A percentile compares a stretch with the other conserved stretches of the same genome.
Evolutionary conservation across 2,888 invertebrate genomes (phyloP).

Genomic region (Scaptomyza parva): DNA sequence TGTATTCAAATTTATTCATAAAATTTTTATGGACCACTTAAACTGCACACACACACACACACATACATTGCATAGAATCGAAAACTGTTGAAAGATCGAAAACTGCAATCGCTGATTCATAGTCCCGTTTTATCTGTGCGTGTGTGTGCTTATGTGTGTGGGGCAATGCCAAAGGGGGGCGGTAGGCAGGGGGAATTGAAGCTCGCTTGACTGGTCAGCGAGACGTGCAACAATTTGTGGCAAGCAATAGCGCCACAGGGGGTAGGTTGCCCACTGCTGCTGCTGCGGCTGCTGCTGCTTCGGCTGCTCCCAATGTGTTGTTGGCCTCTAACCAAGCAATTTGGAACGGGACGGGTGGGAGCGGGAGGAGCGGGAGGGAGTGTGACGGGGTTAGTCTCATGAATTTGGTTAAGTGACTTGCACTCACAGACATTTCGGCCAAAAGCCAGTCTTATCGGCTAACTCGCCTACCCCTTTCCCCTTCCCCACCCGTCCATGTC

Average conservation of each 20-base stretch:
- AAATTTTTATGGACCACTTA: background rate
- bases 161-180: slow-evolving; percentile 26
- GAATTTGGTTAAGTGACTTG: slow-evolving; percentile 30
- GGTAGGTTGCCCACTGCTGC: background rate
- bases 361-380: too few relatives aligned
- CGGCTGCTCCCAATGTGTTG: slow-evolving; percentile 24
- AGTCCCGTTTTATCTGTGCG: slow-evolving; percentile 43
- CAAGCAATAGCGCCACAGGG: slow-evolving; percentile 65
- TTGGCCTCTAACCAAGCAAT: slow-evolving; percentile 29
- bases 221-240: slow-evolving; percentile 72
- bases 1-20: background rate
- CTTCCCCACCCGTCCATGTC: background rate
- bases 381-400: background rate
- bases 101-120: slow-evolving; percentile 44
- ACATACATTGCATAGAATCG: background rate
- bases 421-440: slow-evolving; percentile 1
- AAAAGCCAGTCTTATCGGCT: slow-evolving; percentile 27
- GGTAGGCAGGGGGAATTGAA: slow-evolving; percentile 21
- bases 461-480: background rate
- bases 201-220: slow-evolving; percentile 49
- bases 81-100: background rate
- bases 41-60: background rate
- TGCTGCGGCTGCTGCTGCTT: slow-evolving; percentile 3
- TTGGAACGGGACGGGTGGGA: too few relatives aligned
- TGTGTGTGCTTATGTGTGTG: slow-evolving; percentile 27